These are phyloP conservation scores for Caenorhabditis brenneri DNA, from an alignment of 1,140 invertebrate species.

Conservation along the genomic window DNA sequence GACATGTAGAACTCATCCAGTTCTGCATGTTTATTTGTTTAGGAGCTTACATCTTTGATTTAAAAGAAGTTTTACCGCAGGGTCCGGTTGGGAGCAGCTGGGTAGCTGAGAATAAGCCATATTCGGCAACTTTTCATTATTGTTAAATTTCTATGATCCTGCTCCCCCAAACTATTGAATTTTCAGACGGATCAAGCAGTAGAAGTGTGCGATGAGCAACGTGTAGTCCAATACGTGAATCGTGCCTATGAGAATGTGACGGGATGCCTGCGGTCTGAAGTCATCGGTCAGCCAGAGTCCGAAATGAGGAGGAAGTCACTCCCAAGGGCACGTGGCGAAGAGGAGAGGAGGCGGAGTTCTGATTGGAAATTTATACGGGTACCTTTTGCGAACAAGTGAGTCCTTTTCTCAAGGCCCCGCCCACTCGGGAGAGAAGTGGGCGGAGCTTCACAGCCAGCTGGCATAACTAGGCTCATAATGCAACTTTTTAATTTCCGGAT, in stretches of 20 bases:
- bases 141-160: too few species aligned
- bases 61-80: too few species aligned
- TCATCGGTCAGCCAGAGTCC: constrained; percentile 59
- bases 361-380: constrained; percentile 71
- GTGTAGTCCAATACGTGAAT: constrained; percentile 69
- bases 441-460: too few species aligned
- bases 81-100: too few species aligned
- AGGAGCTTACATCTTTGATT: too few species aligned
- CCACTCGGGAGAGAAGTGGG: too few species aligned
- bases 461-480: too few species aligned
- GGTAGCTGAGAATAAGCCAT: constrained; percentile 60
- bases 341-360: constrained; percentile 59
- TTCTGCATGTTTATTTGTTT: too few species aligned
- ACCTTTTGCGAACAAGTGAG: constrained; percentile 62
- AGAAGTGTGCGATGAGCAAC: constrained; percentile 69
- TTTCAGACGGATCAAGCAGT: constrained; percentile 67
- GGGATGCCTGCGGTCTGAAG: constrained; percentile 61
- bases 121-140: too few species aligned
- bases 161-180: too few species aligned
- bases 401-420: background rate
- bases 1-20: too few species aligned
- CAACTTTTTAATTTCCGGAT: constrained; percentile 44
- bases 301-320: constrained; percentile 56
- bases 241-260: constrained; percentile 67
- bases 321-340: constrained; percentile 37